Base-by-base conservation (phyloP, 2,113 vertebrate species). In the Genyomyrus donnyi region DNA sequence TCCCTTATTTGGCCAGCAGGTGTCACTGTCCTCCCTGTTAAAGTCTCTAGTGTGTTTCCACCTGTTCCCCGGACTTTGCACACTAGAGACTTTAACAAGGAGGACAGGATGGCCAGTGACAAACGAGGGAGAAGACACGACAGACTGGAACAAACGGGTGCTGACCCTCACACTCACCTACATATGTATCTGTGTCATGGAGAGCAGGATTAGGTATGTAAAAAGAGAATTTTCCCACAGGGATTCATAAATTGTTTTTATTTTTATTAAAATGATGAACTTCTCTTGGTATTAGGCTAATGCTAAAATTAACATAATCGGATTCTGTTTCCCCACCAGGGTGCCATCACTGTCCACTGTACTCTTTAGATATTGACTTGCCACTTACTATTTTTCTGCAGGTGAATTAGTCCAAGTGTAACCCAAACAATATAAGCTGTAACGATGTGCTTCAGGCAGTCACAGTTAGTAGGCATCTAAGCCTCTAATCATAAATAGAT, bases 401-500 rank as follows among this genome's bases (percentile, higher is more conserved):
- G 45, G 48, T 49, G 45, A 48, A 86, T 49, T 86, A 86, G 84
- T 27, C 84, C 19, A 46, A 86, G 45, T 49, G 84, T 86, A 48
- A 3, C 35, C 17, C 74, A 42, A 86, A 86, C 21, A 11, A 49
- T 50, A 27, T 3, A 5, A 42, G 48, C n/a, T 27, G 50, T 86
- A 27, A 5, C 24, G 21, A 35, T 5, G 50, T 53, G 85, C 48
- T 17, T 13, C 13, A 27, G 49, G 85, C 50, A 87, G 5, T 19
- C 24, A 9, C 31, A 87, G 13, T 53, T 15, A 49, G 84, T 46
- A 50, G 45, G 45, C 48, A 46, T 42, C 50, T 35, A 87, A 52
- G 48, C 85, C 50, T 87, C 85, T 87, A 56, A 87, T 87, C 50
- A n/a, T 19, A 53, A 53, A 87, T 87, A 53, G 49, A 87, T 10